These are phyloP conservation scores for Alethe castanea DNA, from an alignment of 2,113 vertebrate genomes.

Conservation along the genomic window DNA sequence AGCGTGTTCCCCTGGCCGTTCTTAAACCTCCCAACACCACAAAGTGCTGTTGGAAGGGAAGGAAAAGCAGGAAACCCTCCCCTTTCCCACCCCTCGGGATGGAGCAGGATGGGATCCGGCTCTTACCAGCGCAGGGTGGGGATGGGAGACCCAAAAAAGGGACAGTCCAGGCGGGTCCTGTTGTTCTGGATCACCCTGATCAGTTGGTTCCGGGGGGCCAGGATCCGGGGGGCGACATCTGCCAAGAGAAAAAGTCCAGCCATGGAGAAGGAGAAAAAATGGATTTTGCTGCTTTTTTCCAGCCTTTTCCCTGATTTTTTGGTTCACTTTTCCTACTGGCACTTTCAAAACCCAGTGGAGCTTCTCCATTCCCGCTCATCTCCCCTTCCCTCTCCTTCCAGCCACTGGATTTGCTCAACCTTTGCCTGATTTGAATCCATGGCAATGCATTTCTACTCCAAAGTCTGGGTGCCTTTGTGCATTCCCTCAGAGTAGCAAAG, in stretches of 20 bases:
- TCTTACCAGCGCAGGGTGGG: slow-evolving; percentile 91
- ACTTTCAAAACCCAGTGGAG: background rate
- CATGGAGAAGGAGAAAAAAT: background rate
- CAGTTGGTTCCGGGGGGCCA: slow-evolving; percentile 86
- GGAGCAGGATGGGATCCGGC: background rate
- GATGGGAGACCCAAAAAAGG: slow-evolving; percentile 93
- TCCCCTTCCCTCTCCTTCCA: background rate
- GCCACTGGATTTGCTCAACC: background rate
- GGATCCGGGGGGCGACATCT: slow-evolving; percentile 88
- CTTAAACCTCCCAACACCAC: slow-evolving; percentile 90
- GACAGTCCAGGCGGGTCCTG: slow-evolving; percentile 88
- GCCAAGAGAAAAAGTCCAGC: background rate
- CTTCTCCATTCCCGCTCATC: background rate
- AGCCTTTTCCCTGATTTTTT: background rate
- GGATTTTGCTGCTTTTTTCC: background rate
- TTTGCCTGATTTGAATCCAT: background rate
- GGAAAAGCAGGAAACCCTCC: background rate
- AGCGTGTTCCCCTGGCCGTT: slow-evolving; percentile 93
- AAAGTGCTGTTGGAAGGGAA: slow-evolving; percentile 46
- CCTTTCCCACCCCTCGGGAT: fast-evolving
- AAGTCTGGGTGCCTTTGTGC: background rate
- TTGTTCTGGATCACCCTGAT: slow-evolving; percentile 92
- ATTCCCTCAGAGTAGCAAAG: background rate
- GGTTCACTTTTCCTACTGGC: background rate
- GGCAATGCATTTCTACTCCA: background rate